These are phyloP conservation scores for Drosophila neoperkinsi DNA, from an alignment of 2,888 invertebrate species.

Conservation along the genomic window DNA sequence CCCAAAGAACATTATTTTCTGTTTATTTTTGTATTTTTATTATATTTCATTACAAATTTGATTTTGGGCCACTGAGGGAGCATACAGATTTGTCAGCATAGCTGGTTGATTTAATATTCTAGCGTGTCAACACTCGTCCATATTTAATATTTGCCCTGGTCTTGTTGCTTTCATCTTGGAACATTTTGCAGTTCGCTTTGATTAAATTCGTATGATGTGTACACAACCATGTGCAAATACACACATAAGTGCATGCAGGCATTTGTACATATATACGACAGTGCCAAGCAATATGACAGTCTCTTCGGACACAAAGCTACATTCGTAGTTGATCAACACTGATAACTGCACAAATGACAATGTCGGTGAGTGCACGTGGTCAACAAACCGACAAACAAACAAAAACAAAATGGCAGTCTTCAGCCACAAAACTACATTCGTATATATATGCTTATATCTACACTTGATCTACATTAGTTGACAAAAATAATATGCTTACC, in stretches of 20 bases:
- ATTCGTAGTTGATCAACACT: neutral
- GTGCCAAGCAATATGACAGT: neutral
- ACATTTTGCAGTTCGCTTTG: neutral
- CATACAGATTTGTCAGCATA: neutral
- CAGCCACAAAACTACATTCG: neutral
- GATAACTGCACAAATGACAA: neutral
- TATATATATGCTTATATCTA: neutral
- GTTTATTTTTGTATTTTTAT: neutral
- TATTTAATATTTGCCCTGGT: conserved; percentile 18
- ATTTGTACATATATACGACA: neutral
- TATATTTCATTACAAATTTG: neutral
- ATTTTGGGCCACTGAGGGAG: conserved; percentile 10
- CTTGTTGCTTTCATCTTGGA: neutral
- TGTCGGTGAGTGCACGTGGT: neutral
- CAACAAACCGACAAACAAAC: neutral
- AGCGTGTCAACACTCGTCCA: conserved; percentile 23
- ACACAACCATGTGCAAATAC: neutral
- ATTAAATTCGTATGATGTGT: conserved; percentile 31
- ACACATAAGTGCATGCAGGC: neutral
- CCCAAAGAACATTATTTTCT: neutral
- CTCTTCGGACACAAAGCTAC: neutral
- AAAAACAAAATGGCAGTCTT: neutral
- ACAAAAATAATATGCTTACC: conserved; percentile 27
- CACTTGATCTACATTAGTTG: conserved; percentile 17
- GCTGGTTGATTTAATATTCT: conserved; percentile 8